Conservation (phyloP, 2,113 vertebrate species). For the Menura novaehollandiae region DNA sequence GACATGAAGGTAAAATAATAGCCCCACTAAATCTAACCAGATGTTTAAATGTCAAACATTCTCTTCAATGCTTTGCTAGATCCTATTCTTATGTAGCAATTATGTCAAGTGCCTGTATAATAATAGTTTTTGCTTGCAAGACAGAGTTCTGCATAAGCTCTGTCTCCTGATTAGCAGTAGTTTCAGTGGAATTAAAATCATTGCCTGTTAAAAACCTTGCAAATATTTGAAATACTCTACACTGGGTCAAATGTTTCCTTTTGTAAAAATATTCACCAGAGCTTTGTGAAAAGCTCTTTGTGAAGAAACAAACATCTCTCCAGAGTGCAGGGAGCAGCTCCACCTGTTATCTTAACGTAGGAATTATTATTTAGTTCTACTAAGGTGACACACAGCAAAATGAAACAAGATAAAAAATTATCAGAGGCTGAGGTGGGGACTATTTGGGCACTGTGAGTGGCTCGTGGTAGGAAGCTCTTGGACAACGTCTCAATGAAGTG, state of each 20-base stretch:
- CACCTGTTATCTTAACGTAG: neutral
- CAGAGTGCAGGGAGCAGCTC: neutral
- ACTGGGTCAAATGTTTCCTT: neutral
- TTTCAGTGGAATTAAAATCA: neutral
- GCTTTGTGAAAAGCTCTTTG: neutral
- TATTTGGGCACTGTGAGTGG: neutral
- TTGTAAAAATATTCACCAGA: neutral
- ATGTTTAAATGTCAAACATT: slow-evolving; percentile 40
- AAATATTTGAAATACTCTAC: neutral
- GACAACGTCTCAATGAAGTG: neutral
- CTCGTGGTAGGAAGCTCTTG: neutral
- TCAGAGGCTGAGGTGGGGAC: neutral
- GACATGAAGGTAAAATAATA: slow-evolving; percentile 23
- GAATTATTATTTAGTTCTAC: neutral
- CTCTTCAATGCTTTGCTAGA: neutral
- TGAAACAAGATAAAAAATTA: neutral
- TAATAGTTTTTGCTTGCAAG: slow-evolving; percentile 2
- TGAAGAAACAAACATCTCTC: neutral
- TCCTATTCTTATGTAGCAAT: slow-evolving; percentile 5
- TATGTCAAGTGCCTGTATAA: neutral
- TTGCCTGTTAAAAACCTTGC: neutral
- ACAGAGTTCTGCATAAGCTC: neutral
- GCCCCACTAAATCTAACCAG: slow-evolving; percentile 22
- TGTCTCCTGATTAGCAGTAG: neutral
- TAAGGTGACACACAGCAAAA: neutral